Evolutionary conservation across 37 sponge, comb jelly and placozoan genomes (phyloP), one percentile per base, ranked within the genome.

Genomic region (Theonella swinhoei): DNA sequence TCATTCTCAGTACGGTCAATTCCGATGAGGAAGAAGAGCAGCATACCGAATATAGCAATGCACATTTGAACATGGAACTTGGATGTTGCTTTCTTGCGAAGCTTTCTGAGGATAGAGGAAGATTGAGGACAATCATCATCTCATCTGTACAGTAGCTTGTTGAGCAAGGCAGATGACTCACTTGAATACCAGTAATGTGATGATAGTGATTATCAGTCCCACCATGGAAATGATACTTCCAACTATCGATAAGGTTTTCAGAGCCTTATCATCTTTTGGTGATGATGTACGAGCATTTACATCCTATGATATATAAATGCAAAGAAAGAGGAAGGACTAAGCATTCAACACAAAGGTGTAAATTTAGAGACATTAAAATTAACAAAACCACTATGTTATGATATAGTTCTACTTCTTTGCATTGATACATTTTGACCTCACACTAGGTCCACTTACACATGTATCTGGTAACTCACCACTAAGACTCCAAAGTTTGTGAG

Each of bases 401-500:
- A n/a, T 63, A 2, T 9, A 5, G 64, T 28, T 5, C 1, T 63
- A 3, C 64, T 5, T 28, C 11, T 19, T 5, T 63, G 64, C 64
- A 63, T 63, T n/a, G n/a, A n/a, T n/a, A n/a, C n/a, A n/a, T n/a
- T n/a, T n/a, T n/a, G n/a, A n/a, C n/a, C n/a, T n/a, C n/a, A n/a
- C n/a, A n/a, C n/a, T n/a, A n/a, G n/a, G n/a, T n/a, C n/a, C n/a
- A n/a, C n/a, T n/a, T n/a, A n/a, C n/a, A n/a, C n/a, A n/a, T n/a
- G n/a, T n/a, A n/a, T n/a, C n/a, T n/a, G 54, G 11, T 2, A 22
- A 82, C 90, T 79, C 38, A 89, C 90, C 80, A 89, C 85, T 30
- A 89, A 42, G 3, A 79, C 66, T 14, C 84, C 92, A 80, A 92
- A 92, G 79, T 92, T 92, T 4, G 92, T 92, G 64, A 92, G 78